phyloP scores from a whole-genome alignment of 2,797 vertebrate genomes.

The Artibeus jamaicensis region DNA sequence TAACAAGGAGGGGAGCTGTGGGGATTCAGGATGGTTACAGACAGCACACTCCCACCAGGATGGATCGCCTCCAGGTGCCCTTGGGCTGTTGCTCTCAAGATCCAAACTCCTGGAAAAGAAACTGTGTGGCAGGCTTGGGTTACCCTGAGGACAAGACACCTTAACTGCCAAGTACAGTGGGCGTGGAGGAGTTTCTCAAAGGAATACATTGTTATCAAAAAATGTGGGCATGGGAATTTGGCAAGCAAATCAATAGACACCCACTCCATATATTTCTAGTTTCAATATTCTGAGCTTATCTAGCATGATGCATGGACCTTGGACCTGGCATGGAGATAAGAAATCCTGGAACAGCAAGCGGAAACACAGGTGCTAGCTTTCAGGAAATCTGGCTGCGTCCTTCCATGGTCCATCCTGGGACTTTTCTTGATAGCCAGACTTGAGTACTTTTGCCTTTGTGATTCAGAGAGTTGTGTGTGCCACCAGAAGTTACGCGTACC shows the following conservation, averaged over 20 bases:
- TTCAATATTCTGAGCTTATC: background rate
- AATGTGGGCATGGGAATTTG: background rate
- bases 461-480: background rate
- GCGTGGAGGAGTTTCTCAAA: background rate
- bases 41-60: background rate
- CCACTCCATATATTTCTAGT: background rate
- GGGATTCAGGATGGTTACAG: background rate
- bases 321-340: background rate
- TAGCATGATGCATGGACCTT: background rate
- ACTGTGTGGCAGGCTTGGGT: background rate
- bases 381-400: background rate
- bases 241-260: background rate
- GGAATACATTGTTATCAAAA: background rate
- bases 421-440: background rate
- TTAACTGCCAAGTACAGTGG: background rate
- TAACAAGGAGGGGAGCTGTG: background rate
- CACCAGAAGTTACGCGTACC: background rate
- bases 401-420: accelerated
- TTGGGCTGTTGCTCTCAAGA: background rate
- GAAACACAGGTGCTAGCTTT: background rate
- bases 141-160: background rate
- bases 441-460: background rate
- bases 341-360: background rate
- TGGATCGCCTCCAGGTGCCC: background rate
- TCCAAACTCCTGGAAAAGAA: background rate